phyloP scores from a whole-genome alignment of 2,888 invertebrate genomes.

The Opisthograptis luteolata region DNA sequence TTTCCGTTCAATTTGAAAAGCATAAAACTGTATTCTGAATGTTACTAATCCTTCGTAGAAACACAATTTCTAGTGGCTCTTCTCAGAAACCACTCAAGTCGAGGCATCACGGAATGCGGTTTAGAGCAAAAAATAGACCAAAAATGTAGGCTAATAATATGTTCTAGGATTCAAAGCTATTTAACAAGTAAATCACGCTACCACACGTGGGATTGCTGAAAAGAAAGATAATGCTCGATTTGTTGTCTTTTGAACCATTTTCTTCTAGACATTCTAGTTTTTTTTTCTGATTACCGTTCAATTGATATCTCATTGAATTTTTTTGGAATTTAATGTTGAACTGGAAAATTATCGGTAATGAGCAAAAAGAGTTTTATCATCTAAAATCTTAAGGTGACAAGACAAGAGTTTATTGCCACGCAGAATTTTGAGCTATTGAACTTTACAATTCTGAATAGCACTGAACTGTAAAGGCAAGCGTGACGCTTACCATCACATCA shows the following conservation, averaged over 20 bases:
- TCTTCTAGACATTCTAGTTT: neutral
- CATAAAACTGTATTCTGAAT: slow-evolving; percentile 20
- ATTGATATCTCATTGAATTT: too few relatives aligned
- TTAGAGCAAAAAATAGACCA: slow-evolving; percentile 37
- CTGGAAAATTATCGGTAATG: too few relatives aligned
- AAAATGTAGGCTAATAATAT: slow-evolving; percentile 40
- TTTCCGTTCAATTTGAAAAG: slow-evolving; percentile 31
- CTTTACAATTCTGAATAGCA: too few relatives aligned
- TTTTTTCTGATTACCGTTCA: too few relatives aligned
- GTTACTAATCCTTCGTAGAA: slow-evolving; percentile 33
- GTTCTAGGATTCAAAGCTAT: slow-evolving; percentile 36
- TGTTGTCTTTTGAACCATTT: too few relatives aligned
- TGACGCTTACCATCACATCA: too few relatives aligned
- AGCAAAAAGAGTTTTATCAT: too few relatives aligned
- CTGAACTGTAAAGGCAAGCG: too few relatives aligned
- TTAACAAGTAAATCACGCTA: slow-evolving; percentile 35
- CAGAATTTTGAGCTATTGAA: too few relatives aligned
- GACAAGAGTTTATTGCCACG: too few relatives aligned
- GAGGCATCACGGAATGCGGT: slow-evolving; percentile 35
- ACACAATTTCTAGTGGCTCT: slow-evolving; percentile 28
- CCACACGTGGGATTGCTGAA: slow-evolving; percentile 24
- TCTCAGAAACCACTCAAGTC: slow-evolving; percentile 32
- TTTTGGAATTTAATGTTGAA: too few relatives aligned
- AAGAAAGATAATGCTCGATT: slow-evolving; percentile 24
- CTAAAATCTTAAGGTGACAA: too few relatives aligned